phyloP scores from a whole-genome alignment of 2,888 invertebrate species.

The Lapara coniferarum region DNA sequence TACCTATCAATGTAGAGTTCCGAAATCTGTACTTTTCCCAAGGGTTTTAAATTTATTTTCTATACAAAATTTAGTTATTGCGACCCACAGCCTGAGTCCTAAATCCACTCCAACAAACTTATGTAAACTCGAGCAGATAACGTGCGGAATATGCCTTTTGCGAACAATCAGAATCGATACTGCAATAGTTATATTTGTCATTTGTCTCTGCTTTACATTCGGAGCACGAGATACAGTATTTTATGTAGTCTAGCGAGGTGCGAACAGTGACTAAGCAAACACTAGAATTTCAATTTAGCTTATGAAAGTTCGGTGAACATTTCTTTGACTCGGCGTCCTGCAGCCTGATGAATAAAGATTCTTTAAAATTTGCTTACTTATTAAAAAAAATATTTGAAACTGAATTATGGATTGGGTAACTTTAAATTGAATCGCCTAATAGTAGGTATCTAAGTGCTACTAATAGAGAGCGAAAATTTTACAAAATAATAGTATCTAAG shows the following conservation, averaged over 20 bases:
- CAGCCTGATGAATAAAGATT: no score
- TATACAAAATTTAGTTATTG: background rate
- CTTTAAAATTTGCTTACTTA: no score
- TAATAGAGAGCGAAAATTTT: no score
- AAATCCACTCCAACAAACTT: conserved; percentile 3
- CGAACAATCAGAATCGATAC: conserved; percentile 45
- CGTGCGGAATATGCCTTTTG: conserved; percentile 43
- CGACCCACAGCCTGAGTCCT: background rate
- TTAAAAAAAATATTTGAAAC: no score
- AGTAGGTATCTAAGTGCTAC: no score
- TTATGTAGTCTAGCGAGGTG: conserved; percentile 16
- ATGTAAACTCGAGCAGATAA: conserved; percentile 41
- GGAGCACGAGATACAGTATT: conserved; percentile 19
- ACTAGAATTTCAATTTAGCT: background rate
- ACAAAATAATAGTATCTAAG: no score
- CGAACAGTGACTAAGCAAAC: conserved; percentile 6
- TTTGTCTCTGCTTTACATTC: conserved; percentile 22
- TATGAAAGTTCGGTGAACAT: background rate
- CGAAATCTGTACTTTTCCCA: no score
- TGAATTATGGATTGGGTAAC: no score
- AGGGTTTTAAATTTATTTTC: background rate
- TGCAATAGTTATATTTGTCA: conserved; percentile 36
- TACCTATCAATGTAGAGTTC: no score
- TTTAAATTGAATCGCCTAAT: no score
- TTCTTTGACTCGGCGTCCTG: background rate